These are phyloP conservation scores for Gryllus bimaculatus DNA, from an alignment of 1,140 invertebrate species.

Conservation along the genomic window DNA sequence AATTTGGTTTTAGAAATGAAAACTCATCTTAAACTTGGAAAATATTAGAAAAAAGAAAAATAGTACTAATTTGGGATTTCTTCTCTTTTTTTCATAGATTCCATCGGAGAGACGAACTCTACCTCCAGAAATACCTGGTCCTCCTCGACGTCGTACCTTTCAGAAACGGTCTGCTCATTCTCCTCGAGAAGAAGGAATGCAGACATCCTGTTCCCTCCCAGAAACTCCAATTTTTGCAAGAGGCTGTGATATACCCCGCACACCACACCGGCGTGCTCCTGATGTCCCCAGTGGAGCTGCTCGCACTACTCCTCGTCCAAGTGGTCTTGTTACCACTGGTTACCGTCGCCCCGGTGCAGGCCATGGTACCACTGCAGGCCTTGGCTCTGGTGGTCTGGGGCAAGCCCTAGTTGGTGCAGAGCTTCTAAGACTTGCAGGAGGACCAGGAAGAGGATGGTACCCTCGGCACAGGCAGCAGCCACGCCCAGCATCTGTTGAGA, in stretches of 20 bases:
- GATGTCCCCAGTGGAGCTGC: constrained; percentile 23
- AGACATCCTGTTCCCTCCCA: constrained; percentile 70
- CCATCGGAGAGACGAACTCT: constrained; percentile 58
- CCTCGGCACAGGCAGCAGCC: constrained; percentile 54
- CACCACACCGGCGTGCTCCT: constrained; percentile 41
- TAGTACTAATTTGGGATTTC: no score
- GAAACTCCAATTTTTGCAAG: constrained; percentile 74
- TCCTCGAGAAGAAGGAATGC: constrained; percentile 45
- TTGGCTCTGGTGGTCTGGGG: constrained; percentile 38
- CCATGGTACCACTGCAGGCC: constrained; percentile 6
- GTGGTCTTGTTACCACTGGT: constrained; percentile 11
- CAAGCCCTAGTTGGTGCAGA: constrained; percentile 63
- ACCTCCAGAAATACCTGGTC: constrained; percentile 52
- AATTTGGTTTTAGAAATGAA: neutral
- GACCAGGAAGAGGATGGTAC: constrained; percentile 74
- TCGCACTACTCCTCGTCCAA: constrained; percentile 12
- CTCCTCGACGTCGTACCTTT: constrained; percentile 35
- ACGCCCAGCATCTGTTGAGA: constrained; percentile 71
- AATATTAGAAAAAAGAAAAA: no score
- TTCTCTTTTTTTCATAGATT: constrained; percentile 29
- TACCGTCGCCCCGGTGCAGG: neutral
- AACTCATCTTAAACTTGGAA: neutral
- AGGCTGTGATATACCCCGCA: constrained; percentile 63
- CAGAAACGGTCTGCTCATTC: constrained; percentile 37
- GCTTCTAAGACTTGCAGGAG: constrained; percentile 61